Conservation (phyloP, 2,888 invertebrate genomes). For the Colostygia pectinataria region DNA sequence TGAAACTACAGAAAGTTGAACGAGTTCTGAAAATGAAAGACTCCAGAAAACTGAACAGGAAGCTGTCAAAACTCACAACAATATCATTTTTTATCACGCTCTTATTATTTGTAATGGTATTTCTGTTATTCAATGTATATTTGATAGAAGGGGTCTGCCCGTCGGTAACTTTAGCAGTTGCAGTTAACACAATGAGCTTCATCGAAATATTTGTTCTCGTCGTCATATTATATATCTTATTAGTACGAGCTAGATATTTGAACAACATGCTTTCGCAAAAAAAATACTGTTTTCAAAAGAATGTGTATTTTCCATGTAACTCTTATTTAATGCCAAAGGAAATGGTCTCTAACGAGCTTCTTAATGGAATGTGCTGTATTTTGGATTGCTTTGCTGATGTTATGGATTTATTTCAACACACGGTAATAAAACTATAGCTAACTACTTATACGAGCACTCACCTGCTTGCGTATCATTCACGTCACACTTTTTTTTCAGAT, state of each 20-base stretch:
- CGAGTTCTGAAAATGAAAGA: conserved; percentile 45
- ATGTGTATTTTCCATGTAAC: conserved; percentile 9
- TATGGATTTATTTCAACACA: conserved; percentile 47
- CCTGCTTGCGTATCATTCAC: too few species aligned
- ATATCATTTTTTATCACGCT: neutral
- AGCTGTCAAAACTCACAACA: conserved; percentile 29
- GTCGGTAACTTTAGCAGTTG: conserved; percentile 33
- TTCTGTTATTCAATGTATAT: conserved; percentile 37
- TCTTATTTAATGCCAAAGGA: conserved; percentile 4
- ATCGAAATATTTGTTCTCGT: conserved; percentile 45
- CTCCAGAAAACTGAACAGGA: conserved; percentile 39
- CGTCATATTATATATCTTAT: conserved; percentile 44
- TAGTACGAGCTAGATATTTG: conserved; percentile 44
- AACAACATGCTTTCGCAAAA: conserved; percentile 43
- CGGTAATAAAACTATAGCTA: too few species aligned
- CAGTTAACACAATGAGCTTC: conserved; percentile 38
- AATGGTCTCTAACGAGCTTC: conserved; percentile 33
- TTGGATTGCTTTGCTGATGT: conserved; percentile 50
- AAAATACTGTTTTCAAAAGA: conserved; percentile 6
- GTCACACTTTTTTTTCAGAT: conserved; percentile 47
- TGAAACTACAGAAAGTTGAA: conserved; percentile 62
- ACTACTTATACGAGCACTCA: too few species aligned
- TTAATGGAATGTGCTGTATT: conserved; percentile 43
- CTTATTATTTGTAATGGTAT: conserved; percentile 27
- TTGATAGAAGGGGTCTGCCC: conserved; percentile 40